Conservation (phyloP, 1,140 invertebrate species). For the Ips typographus region DNA sequence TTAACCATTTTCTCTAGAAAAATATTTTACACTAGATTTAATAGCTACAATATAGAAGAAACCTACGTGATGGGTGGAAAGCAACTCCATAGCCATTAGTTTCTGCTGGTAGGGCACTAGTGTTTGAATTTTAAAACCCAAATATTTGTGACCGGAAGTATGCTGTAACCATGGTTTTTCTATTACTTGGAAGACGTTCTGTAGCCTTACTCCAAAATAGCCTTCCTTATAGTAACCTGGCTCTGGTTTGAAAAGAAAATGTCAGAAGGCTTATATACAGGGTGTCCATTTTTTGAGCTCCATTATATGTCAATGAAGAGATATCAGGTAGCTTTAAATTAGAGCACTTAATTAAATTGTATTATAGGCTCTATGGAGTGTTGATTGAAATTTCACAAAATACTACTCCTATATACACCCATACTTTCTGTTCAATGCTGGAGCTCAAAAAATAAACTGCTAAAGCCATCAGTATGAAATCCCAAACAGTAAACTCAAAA, state of each 20-base stretch:
- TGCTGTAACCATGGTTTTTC: constrained; percentile 57
- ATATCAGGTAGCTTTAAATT: too few species aligned
- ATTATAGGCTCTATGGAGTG: too few species aligned
- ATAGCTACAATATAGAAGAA: not conserved
- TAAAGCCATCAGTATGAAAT: too few species aligned
- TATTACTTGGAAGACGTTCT: constrained; percentile 87
- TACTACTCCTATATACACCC: too few species aligned
- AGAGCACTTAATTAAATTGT: too few species aligned
- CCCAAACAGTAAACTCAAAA: too few species aligned
- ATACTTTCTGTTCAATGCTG: too few species aligned
- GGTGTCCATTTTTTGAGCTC: not conserved
- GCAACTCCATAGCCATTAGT: constrained; percentile 76
- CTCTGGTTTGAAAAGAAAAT: constrained; percentile 55
- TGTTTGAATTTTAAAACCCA: constrained; percentile 81
- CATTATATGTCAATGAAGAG: too few species aligned
- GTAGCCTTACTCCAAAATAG: constrained; percentile 88
- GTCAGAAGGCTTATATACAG: not conserved
- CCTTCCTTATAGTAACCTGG: constrained; percentile 80
- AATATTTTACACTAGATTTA: not conserved
- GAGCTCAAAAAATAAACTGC: too few species aligned
- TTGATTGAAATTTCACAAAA: too few species aligned
- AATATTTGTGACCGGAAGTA: constrained; percentile 56
- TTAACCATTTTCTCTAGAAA: constrained; percentile 72
- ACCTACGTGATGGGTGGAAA: constrained; percentile 71
- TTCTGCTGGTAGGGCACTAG: constrained; percentile 92